A percentile compares a stretch with the other conserved stretches of the same genome.
These are phyloP conservation scores for Dryoscopus gambensis DNA, from an alignment of 2,113 vertebrate genomes.

Conservation along the genomic window DNA sequence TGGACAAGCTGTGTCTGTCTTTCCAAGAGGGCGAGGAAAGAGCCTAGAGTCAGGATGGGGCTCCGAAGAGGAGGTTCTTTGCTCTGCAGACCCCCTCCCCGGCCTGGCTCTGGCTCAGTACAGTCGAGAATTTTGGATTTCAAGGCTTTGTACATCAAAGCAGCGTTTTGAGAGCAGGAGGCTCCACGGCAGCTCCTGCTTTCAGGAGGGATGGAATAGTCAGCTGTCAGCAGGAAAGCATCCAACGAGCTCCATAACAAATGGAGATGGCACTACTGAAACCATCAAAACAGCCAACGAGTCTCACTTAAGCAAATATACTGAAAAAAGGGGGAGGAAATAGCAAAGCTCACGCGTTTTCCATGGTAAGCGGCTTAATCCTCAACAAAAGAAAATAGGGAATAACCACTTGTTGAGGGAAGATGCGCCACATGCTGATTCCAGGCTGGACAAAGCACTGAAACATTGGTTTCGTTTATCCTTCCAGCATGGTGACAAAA, in stretches of 20 bases:
- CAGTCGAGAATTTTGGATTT: not conserved
- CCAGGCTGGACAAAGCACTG: not conserved
- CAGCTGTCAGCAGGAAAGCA: not conserved
- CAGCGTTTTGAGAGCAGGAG: not conserved
- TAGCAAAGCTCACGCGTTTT: not conserved
- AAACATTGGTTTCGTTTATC: slow-evolving; percentile 19
- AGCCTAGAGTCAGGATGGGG: not conserved
- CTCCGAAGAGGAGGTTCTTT: not conserved
- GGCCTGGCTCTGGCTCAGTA: not conserved
- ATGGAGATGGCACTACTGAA: not conserved
- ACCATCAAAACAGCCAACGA: not conserved
- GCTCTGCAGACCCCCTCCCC: not conserved
- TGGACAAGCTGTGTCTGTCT: not conserved
- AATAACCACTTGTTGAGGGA: not conserved
- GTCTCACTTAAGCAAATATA: not conserved
- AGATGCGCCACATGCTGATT: not conserved
- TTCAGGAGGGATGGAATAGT: not conserved
- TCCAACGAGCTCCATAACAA: not conserved
- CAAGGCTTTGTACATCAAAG: not conserved
- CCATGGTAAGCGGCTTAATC: not conserved
- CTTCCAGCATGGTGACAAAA: slow-evolving; percentile 2
- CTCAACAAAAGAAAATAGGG: not conserved
- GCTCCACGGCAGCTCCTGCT: not conserved
- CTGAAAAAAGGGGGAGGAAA: not conserved
- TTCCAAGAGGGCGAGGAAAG: not conserved